These are phyloP conservation scores for Morbakka virulenta DNA, from an alignment of 30 jellyfish, hydroid and myxozoan species.

Conservation along the genomic window DNA sequence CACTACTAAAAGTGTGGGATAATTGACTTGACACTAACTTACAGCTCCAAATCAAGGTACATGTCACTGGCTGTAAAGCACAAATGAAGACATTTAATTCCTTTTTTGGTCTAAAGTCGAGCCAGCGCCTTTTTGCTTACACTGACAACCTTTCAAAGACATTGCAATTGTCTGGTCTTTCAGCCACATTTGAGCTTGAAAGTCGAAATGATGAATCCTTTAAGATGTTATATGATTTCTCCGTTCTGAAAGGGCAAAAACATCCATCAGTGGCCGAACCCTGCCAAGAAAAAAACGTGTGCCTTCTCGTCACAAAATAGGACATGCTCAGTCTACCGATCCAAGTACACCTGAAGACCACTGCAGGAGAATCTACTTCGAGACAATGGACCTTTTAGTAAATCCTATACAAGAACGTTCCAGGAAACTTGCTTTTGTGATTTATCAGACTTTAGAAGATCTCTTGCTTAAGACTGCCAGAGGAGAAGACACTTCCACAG, in stretches of 20 bases:
- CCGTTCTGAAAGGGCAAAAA: slow-evolving; percentile 5
- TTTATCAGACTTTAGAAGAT: no score
- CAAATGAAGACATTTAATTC: slow-evolving; percentile 48
- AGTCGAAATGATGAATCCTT: slow-evolving; percentile 38
- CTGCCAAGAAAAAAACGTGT: no score
- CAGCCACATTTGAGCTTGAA: slow-evolving; percentile 39
- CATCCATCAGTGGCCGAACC: slow-evolving; percentile 18
- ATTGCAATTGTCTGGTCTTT: slow-evolving; percentile 32
- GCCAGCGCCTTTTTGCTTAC: slow-evolving; percentile 51
- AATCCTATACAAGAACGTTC: not conserved
- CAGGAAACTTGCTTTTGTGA: not conserved
- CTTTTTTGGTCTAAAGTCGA: slow-evolving; percentile 50
- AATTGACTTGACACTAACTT: slow-evolving; percentile 23
- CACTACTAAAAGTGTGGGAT: slow-evolving; percentile 18
- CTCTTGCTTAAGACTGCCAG: no score
- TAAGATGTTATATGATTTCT: slow-evolving; percentile 7
- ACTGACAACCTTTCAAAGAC: slow-evolving; percentile 63
- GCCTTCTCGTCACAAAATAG: slow-evolving; percentile 15
- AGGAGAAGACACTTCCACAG: no score
- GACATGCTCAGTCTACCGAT: not conserved
- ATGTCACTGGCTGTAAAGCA: slow-evolving; percentile 51
- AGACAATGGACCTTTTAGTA: slow-evolving; percentile 10
- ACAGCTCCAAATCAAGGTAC: slow-evolving; percentile 30
- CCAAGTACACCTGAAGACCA: slow-evolving; percentile 11
- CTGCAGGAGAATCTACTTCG: slow-evolving; percentile 10